Base-by-base conservation (phyloP, 2,113 vertebrate genomes). In the Desmodus rotundus region DNA sequence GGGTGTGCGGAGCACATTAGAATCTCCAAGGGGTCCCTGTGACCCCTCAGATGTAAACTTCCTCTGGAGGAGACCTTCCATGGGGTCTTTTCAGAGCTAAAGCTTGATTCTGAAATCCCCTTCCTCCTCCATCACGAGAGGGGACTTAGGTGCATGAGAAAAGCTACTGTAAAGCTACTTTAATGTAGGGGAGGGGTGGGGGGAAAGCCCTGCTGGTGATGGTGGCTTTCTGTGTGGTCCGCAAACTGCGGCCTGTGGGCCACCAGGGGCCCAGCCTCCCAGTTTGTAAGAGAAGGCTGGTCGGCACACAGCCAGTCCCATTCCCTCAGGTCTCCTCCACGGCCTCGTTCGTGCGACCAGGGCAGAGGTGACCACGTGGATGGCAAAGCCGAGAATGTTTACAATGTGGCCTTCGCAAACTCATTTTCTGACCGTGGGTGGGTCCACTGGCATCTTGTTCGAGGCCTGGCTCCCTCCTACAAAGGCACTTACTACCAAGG, bases 311-410 rank as follows among this genome's bases (percentile, higher is more conserved):
- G 67, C 33, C 33, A 72, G 3, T 7, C 50, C 8, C 38, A 9
- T 19, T 11, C 8, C 5, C 78, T 47, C 9, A 3, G 16, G 24
- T 28, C 1, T 12, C 20, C 2, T 24, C 68, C 5, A 1, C 20
- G 26, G 36, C 26, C 31, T 33, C 41, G 16, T 70, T 26, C 6
- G 4, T 9, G 16, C 26, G 1, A 3, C 1, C 3, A 19, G 0
- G 5, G 36, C 31, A 38, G 45, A 52, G 31, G 12, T 31, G 41
- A 5, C 41, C 2, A 0, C 0, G 0, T 2, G 38, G 17, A 7
- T 24, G 17, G 41, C 52, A 77, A 82, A 31, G 33, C 28, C 6
- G 2, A 31, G 43, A 15, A 12, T 6, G 20, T 58, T 85, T 41
- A 5, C 7, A 22, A 4, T 26, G 33, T 17, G 73, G 4, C 54